These are phyloP conservation scores for Drosophila pallidifrons DNA, from an alignment of 1,140 invertebrate genomes.

Conservation along the genomic window DNA sequence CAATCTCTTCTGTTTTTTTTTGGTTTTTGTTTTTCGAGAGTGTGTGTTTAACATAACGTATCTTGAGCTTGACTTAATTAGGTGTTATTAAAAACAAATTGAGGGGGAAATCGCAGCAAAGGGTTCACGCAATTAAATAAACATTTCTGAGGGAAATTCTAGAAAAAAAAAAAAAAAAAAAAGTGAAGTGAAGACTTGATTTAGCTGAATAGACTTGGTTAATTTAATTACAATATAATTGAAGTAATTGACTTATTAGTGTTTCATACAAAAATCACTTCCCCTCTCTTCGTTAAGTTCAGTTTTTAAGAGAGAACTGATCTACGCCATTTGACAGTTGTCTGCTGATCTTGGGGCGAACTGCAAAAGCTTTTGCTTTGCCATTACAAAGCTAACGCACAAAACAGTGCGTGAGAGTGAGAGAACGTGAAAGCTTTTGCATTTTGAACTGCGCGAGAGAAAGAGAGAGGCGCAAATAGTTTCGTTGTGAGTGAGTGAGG, in stretches of 20 bases:
- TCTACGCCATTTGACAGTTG: slow-evolving; percentile 2
- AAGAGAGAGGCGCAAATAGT: slow-evolving; percentile 13
- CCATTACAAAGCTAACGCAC: slow-evolving; percentile 17
- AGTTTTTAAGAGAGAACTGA: not conserved
- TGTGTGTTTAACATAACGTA: slow-evolving; percentile 64
- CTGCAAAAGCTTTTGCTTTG: slow-evolving; percentile 29
- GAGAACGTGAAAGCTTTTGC: not conserved
- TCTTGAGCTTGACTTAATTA: slow-evolving; percentile 79
- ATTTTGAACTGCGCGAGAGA: slow-evolving; percentile 1
- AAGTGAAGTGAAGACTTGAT: not conserved
- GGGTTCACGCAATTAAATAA: slow-evolving; percentile 73
- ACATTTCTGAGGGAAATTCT: slow-evolving; percentile 47
- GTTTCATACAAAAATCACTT: not conserved
- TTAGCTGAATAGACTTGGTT: not conserved
- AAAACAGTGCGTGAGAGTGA: slow-evolving; percentile 26
- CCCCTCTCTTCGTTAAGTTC: slow-evolving; percentile 11
- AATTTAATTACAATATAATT: not conserved
- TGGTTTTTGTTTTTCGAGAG: slow-evolving; percentile 12
- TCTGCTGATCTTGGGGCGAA: slow-evolving; percentile 19
- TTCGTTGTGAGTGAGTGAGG: not conserved
- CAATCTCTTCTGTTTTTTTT: slow-evolving; percentile 19
- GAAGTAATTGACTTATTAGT: not conserved
- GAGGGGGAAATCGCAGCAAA: slow-evolving; percentile 42
- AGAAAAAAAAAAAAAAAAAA: not conserved
- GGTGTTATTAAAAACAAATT: slow-evolving; percentile 80